phyloP scores from a whole-genome alignment of 2,113 vertebrate genomes.

The Gavialis gangeticus region DNA sequence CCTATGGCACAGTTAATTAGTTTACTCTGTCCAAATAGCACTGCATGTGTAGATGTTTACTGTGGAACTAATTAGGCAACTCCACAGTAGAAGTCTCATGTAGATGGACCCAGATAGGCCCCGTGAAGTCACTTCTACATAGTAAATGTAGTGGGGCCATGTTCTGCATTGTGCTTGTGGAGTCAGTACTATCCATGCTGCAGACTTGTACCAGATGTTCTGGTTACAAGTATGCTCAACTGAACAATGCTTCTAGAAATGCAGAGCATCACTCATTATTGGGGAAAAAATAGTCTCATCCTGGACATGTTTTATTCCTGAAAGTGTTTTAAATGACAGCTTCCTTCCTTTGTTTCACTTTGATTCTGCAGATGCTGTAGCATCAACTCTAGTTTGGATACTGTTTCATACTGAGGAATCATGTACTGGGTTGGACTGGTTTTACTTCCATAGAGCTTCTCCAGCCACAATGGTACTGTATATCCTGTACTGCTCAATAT shows the following conservation, averaged over 20 bases:
- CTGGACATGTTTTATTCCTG: conserved; percentile 51
- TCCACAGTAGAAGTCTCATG: too few relatives aligned
- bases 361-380: conserved; percentile 55
- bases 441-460: conserved; percentile 3
- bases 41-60: too few relatives aligned
- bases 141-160: conserved; percentile 32
- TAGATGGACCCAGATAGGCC: not conserved
- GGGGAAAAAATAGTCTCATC: not conserved
- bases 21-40: too few relatives aligned
- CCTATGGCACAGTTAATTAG: too few relatives aligned
- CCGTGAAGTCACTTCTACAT: conserved; percentile 14
- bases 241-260: conserved; percentile 36
- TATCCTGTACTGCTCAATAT: not conserved
- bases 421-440: not conserved
- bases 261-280: conserved; percentile 22
- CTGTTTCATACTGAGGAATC: not conserved
- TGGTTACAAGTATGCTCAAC: conserved; percentile 22
- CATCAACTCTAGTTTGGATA: not conserved
- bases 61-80: too few relatives aligned
- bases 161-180: not conserved
- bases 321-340: conserved; percentile 39
- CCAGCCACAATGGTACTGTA: not conserved
- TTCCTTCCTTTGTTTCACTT: conserved; percentile 67
- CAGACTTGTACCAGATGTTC: conserved; percentile 63
- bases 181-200: not conserved